Percentiles rank a stretch among this genome's conserved stretches.
phyloP scores from a whole-genome alignment of 2,888 invertebrate genomes.

The Sisyra nigra region DNA sequence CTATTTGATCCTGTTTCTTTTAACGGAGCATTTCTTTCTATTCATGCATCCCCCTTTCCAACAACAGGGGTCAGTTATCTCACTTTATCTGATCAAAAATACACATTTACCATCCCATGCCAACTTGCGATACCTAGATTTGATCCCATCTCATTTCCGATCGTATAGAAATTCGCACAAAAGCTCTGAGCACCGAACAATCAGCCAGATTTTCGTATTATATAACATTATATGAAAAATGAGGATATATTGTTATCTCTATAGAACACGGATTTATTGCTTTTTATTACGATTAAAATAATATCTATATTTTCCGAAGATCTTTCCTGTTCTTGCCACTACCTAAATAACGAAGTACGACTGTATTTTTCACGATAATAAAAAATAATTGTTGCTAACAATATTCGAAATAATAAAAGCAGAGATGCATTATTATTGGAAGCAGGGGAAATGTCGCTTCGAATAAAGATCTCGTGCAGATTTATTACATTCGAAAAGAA shows the following conservation, averaged over 20 bases:
- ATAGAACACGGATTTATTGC: slow-evolving; percentile 1
- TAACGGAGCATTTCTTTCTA: slow-evolving; percentile 4
- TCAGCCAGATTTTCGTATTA: slow-evolving; percentile 2
- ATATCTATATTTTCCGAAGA: no score
- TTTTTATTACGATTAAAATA: slow-evolving; percentile 2
- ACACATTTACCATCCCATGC: neutral
- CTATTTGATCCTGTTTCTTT: slow-evolving; percentile 10
- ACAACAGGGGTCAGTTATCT: neutral
- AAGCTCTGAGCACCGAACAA: slow-evolving; percentile 9
- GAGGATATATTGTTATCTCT: neutral
- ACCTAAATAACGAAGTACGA: no score
- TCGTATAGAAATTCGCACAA: slow-evolving; percentile 9
- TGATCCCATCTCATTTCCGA: slow-evolving; percentile 12
- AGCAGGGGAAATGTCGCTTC: no score
- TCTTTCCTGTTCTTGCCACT: no score
- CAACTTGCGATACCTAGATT: slow-evolving; percentile 1
- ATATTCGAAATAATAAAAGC: no score
- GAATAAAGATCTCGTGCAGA: no score
- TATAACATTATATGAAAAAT: no score
- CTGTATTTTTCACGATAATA: no score
- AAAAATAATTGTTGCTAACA: no score
- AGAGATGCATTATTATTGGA: no score
- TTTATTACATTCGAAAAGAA: no score
- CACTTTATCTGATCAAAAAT: neutral
- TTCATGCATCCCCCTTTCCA: slow-evolving; percentile 1